Percentiles rank a stretch among this genome's conserved stretches.
Evolutionary conservation across 30 jellyfish, hydroid and myxozoan species (phyloP).

Genomic region (Chrysaora quinquecirrha): DNA sequence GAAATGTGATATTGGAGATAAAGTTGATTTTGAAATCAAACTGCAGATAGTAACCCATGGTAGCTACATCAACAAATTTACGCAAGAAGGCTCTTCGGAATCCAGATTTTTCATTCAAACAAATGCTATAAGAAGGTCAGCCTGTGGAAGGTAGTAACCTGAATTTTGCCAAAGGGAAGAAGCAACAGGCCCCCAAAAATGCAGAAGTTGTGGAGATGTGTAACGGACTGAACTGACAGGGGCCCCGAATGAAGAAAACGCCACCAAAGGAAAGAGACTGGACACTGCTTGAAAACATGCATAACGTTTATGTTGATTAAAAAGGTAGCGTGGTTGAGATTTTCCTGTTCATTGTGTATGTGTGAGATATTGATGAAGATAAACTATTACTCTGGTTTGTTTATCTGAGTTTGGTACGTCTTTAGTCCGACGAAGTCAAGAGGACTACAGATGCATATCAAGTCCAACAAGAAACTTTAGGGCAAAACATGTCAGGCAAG

Average conservation of each 20-base stretch:
- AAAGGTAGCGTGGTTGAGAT: too few relatives aligned
- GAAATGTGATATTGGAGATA: conserved; percentile 44
- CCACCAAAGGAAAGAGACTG: not conserved
- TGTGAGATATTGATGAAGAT: too few relatives aligned
- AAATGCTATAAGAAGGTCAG: conserved; percentile 37
- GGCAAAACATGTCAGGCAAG: conserved; percentile 5
- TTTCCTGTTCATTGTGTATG: too few relatives aligned
- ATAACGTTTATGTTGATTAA: too few relatives aligned
- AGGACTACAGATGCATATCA: not conserved
- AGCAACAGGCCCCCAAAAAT: too few relatives aligned
- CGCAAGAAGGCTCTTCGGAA: conserved; percentile 32
- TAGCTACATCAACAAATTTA: conserved; percentile 37
- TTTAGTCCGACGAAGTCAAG: not conserved
- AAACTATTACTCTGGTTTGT: too few relatives aligned
- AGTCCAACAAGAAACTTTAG: not conserved
- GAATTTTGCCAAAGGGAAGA: too few relatives aligned
- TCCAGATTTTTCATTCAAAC: conserved; percentile 15
- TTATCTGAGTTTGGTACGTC: too few relatives aligned
- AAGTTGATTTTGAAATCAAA: conserved; percentile 13
- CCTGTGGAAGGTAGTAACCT: conserved; percentile 29
- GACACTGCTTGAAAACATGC: not conserved
- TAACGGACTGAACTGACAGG: not conserved
- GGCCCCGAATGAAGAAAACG: not conserved
- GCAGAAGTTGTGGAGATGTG: not conserved
- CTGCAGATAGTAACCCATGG: conserved; percentile 45